Evolutionary conservation across 2,888 invertebrate genomes (phyloP), one percentile per base, ranked within the genome.

Genomic region (Encarsia formosa): DNA sequence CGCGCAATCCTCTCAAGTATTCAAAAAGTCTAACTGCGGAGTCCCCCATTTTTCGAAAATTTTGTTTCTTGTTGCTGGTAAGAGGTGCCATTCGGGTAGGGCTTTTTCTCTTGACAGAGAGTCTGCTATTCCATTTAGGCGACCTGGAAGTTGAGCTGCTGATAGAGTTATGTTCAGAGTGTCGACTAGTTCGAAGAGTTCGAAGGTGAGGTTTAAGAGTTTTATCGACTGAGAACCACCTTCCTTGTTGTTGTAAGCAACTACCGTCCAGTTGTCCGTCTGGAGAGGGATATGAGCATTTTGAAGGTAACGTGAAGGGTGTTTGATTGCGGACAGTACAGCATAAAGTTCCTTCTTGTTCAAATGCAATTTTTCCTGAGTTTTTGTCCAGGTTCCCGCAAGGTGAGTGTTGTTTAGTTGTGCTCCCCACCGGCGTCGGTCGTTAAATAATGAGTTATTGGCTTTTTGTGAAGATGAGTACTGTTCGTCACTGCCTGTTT

Each of bases 81-180:
- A 26, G 1, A 59, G 47, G 11, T 59, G 58, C 56, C 52, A 59
- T 16, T 60, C 57, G 8, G 60, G 57, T 0, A 54, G 48, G 4
- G 34, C 2, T 9, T 35, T 57, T 9, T 31, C 19, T 31, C 59
- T 26, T 1, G 65, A 66, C 2, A 66, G 56, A 5, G 58, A 48
- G 37, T 66, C 64, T 5, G 66, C 64, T 20, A 63, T n/a, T n/a
- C n/a, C n/a, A n/a, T n/a, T n/a, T n/a, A n/a, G n/a, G n/a, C n/a
- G n/a, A n/a, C n/a, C n/a, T n/a, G n/a, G n/a, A n/a, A n/a, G 54
- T 42, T 62, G 60, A 8, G 38, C 47, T 23, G 61, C 59, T 42
- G 61, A 49, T 2, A 67, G 40, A 2, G 44, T 52, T 22, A 61
- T 55, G 6, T 59, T 26, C 23, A 53, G 16, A 11, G 11, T 16